Conservation (phyloP, 2,797 vertebrate species). For the Mallotus villosus region DNA sequence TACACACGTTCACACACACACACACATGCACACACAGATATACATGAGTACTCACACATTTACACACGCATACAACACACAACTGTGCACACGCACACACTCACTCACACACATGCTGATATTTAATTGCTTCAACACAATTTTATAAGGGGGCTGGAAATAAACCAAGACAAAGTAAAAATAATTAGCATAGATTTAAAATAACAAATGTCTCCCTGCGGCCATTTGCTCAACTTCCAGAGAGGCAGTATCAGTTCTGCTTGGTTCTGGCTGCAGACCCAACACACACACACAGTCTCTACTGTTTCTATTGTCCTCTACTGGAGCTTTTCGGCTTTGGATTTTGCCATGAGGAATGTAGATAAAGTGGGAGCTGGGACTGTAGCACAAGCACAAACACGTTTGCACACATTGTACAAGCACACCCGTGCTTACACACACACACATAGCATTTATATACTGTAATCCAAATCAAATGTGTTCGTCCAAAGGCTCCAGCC, state of each 20-base stretch:
- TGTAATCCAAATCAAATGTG: background rate
- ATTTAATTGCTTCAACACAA: slow-evolving; percentile 58
- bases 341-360: too few relatives aligned
- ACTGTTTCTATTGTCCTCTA: background rate
- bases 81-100: slow-evolving; percentile 8
- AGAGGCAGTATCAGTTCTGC: slow-evolving; percentile 58
- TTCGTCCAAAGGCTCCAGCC: background rate
- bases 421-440: too few relatives aligned
- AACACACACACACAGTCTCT: slow-evolving; percentile 8
- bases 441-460: too few relatives aligned
- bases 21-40: slow-evolving; percentile 1
- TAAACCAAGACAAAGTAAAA: slow-evolving; percentile 59
- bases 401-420: too few relatives aligned
- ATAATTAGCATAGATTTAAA: slow-evolving; percentile 73
- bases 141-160: slow-evolving; percentile 69
- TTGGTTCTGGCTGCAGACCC: background rate
- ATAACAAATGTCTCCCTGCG: slow-evolving; percentile 64
- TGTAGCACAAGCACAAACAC: too few relatives aligned
- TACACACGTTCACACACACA: slow-evolving; percentile 20
- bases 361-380: too few relatives aligned
- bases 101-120: slow-evolving; percentile 17
- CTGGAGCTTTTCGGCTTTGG: too few relatives aligned
- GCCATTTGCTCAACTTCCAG: slow-evolving; percentile 60
- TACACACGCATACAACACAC: background rate
- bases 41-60: slow-evolving; percentile 18